Base-by-base conservation (phyloP, 2,888 invertebrate species). In the Eupithecia subumbrata region DNA sequence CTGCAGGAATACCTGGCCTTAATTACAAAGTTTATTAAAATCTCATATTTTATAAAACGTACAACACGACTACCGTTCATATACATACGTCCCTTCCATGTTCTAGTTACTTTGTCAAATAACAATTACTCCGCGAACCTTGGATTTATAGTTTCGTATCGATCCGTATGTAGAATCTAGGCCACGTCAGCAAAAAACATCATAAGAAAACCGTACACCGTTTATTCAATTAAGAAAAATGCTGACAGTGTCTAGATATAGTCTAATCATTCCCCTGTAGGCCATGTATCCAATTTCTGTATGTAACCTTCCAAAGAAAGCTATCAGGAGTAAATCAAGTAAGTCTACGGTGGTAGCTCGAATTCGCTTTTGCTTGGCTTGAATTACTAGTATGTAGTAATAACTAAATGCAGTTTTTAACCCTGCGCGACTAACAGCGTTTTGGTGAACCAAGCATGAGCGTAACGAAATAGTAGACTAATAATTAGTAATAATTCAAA, bases 121-220 rank as follows among this genome's bases (percentile, higher is more conserved):
- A 67, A 67, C 5, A 22, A 8, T 67, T 34, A 64, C 18, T 22
- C n/a, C 66, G 66, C 37, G 66, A 67, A 67, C 40, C 40, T 34
- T 64, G 8, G 30, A 4, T 37, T 4, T 40, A 67, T n/a, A 69
- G 69, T 76, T 76, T 74, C 74, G 74, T 76, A 74, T 76, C 76
- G 69, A 74, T 72, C 69, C 74, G 72, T 69, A 43, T 72, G 30
- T 74, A 56, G 22, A 60, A 48, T n/a, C 68, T 56, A 64, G 43
- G n/a, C 60, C 67, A 69, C 63, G 56, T 37, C 63, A 68, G 68
- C 48, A 16, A 68, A 34, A 40, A 76, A 16, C 71, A 14, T 76
- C 37, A 37, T 68, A 48, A 71, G 43, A 52, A 73, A 73, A 71
- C 63, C 52, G 63, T 40, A 67, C 18, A 48, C 18, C 48, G 18